A percentile compares a stretch with the other conserved stretches of the same genome.
These are phyloP conservation scores for Abramis brama DNA, from an alignment of 2,113 vertebrate species.

Conservation along the genomic window DNA sequence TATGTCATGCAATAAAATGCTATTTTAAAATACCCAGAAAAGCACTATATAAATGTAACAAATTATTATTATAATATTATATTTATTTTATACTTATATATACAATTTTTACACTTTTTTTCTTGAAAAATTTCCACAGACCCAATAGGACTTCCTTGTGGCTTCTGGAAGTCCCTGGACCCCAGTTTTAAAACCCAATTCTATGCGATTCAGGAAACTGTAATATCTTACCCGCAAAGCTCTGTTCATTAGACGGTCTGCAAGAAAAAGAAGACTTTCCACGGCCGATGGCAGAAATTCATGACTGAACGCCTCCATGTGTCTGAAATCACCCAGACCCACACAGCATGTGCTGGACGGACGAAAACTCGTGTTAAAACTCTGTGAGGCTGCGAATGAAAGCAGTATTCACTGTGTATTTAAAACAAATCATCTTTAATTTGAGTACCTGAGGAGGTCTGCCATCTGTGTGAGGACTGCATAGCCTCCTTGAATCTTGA, in stretches of 20 bases:
- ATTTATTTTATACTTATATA: too few species aligned
- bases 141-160: too few species aligned
- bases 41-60: too few species aligned
- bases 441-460: slow-evolving; percentile 55
- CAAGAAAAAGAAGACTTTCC: slow-evolving; percentile 79
- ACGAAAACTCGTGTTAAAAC: background rate
- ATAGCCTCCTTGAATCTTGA: slow-evolving; percentile 37
- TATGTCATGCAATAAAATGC: too few species aligned
- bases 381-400: background rate
- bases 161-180: too few species aligned
- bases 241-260: slow-evolving; percentile 70
- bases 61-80: too few species aligned
- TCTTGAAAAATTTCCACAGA: too few species aligned
- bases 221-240: slow-evolving; percentile 44
- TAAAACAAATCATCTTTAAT: background rate
- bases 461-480: slow-evolving; percentile 50
- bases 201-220: background rate
- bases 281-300: slow-evolving; percentile 79
- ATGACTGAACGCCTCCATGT: slow-evolving; percentile 78
- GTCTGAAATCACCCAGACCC: slow-evolving; percentile 78
- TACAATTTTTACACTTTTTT: too few species aligned
- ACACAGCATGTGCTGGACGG: slow-evolving; percentile 81
- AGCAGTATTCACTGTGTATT: background rate
- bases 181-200: too few species aligned
- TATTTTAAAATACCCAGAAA: too few species aligned